phyloP scores from a whole-genome alignment of 2,113 vertebrate species.

The Oreochromis aureus region DNA sequence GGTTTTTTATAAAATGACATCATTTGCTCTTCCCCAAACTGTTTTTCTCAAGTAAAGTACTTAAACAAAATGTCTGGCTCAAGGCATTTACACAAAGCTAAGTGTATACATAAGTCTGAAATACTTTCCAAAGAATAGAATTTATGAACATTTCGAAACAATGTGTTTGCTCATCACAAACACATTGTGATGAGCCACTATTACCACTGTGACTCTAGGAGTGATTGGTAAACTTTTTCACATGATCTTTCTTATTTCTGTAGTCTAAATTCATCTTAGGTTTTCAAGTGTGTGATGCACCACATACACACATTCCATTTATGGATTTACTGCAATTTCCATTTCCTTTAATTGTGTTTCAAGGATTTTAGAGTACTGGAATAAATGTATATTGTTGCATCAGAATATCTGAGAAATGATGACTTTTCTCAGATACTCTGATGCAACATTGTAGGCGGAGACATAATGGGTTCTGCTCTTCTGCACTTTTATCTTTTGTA shows the following conservation, averaged over 20 bases:
- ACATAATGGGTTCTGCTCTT: background rate
- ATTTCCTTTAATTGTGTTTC: background rate
- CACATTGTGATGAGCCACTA: background rate
- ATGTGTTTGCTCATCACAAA: no score
- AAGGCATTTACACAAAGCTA: background rate
- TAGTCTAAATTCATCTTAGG: background rate
- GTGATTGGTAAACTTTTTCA: background rate
- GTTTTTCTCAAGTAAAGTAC: background rate
- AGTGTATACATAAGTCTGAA: background rate
- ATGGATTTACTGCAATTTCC: background rate
- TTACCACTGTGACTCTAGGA: background rate
- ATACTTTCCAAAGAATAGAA: background rate
- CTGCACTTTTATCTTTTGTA: background rate
- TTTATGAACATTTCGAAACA: background rate
- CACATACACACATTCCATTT: background rate
- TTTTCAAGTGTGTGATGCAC: background rate
- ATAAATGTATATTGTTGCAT: background rate
- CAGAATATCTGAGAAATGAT: background rate
- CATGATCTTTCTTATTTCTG: background rate
- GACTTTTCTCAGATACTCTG: background rate
- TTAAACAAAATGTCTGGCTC: background rate
- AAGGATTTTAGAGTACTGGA: background rate
- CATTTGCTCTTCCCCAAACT: background rate
- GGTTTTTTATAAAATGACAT: background rate
- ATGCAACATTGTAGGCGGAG: background rate